Base-by-base conservation (phyloP, 37 sponge, comb jelly and placozoan species). In the Hexactinellida sp. region DNA sequence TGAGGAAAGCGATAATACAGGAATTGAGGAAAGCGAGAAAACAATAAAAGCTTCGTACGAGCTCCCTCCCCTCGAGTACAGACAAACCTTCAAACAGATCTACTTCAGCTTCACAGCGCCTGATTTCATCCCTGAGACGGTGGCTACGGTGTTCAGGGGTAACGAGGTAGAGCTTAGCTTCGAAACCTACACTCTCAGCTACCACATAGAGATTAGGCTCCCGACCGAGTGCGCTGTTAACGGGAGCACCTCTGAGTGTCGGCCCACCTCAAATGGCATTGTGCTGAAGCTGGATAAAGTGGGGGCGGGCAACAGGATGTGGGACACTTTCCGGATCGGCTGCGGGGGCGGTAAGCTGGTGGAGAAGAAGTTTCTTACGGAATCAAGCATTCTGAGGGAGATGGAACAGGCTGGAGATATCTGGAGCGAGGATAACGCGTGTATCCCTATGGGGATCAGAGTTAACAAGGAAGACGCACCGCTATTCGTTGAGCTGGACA, bases 11-110 rank as follows among this genome's bases (percentile, higher is more conserved):
- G 10, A 41, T 5, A 5, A 41, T 5, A 5, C 76, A 25, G 32
- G 1, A 32, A 63, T 10, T 63, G 30, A n/a, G 3, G 76, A 23
- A 10, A 63, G 76, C 82, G 82, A 36, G 9, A 13, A 5, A 24
- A 38, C 23, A 85, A 3, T 19, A 23, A 85, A 16, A 25, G 38
- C 13, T 25, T 19, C 55, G 9, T 9, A 13, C 39, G 39, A 36
- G 3, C 52, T 85, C 82, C 52, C 86, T 24, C 24, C 86, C 5
- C 32, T 82, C 86, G 24, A 38, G 86, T 51, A 36, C 34, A 36
- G 30, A 83, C 86, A 41, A 24, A 85, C 52, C 5, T 85, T 63
- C 76, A 63, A 63, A n/a, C 76, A 63, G 30, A 21, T 63, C 76
- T 63, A 63, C 13, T 63, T 63, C 76, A 63, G 76, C 34, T 63